Evolutionary conservation across 2,888 invertebrate species (phyloP).

Genomic region (Siphonodentalium dalli): DNA sequence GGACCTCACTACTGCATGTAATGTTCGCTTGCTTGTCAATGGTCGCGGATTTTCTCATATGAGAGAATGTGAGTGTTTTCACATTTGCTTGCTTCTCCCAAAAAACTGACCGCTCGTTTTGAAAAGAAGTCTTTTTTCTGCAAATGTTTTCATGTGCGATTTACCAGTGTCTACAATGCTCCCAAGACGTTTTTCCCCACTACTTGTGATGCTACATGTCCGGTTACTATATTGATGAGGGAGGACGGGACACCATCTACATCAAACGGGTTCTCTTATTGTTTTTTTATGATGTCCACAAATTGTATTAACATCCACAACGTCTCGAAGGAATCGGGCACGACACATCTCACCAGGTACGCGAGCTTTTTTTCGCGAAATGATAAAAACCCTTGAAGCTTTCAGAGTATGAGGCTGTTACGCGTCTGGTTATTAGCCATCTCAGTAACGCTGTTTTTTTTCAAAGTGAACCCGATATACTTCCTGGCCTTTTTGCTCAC

Average conservation of each 20-base stretch:
- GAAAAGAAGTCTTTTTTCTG: not conserved
- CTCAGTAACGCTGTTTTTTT: slow-evolving; percentile 6
- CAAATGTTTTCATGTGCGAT: not conserved
- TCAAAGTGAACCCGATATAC: slow-evolving; percentile 1
- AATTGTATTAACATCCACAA: no score
- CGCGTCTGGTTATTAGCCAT: slow-evolving; percentile 6
- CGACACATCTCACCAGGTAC: slow-evolving; percentile 1
- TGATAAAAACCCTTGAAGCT: not conserved
- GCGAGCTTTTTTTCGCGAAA: not conserved
- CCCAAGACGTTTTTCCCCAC: slow-evolving; percentile 1
- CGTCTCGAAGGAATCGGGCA: not conserved
- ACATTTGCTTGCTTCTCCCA: not conserved
- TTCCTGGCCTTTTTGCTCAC: slow-evolving; percentile 5
- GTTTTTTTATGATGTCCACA: not conserved
- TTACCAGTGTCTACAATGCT: not conserved
- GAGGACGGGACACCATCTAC: not conserved
- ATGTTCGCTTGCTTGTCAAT: slow-evolving; percentile 3
- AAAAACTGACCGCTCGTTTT: not conserved
- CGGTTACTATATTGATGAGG: slow-evolving; percentile 5
- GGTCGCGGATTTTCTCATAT: slow-evolving; percentile 7
- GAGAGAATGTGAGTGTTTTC: no score
- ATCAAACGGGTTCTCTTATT: slow-evolving; percentile 11
- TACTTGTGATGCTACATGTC: slow-evolving; percentile 9
- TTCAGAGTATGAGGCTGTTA: slow-evolving; percentile 4
- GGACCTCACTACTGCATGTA: slow-evolving; percentile 1